Base-by-base conservation (phyloP, 2,797 vertebrate genomes). In the Bradypodion ventrale region DNA sequence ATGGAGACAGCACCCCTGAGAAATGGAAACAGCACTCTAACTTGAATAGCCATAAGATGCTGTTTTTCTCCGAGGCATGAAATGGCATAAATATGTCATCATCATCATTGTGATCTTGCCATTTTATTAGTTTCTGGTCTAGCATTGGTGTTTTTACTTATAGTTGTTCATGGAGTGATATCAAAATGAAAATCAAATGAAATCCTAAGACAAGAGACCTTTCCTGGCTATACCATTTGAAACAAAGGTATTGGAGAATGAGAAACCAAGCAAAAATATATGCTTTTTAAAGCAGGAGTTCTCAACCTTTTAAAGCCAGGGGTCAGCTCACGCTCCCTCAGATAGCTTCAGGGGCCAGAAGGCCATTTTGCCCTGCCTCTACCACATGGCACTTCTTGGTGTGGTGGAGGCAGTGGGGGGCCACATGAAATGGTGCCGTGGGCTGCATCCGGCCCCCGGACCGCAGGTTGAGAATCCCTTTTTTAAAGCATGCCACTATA, bases 191-290 rank as follows among this genome's bases (percentile, higher is more conserved):
- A 82, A 88, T 85, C 37, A 59, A 65, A 88, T 85, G 19, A 40
- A 72, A 78, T 88, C 35, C 66, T 85, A 75, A 9, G 16, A 87
- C 63, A 46, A 9, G 68, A 88, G 83, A 75, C 75, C 79, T 88
- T 91, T 88, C 8, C 16, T 91, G 86, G 80, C 76, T n/a, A 37
- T 37, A 66, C 29, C 80, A 65, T 84, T 83, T 40, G 63, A 87
- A 84, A 87, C 13, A n/a, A 86, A 90, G 90, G 66, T 46, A 79
- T 87, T 86, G 69, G 78, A 7, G 65, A 84, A 87, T 86, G 35
- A 46, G 52, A 44, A 76, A 68, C 29, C 63, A 35, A 76, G 10
- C 63, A 68, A 68, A 68, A 52, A 9, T 10, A 15, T 16, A 66
- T 80, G 15, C 10, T 25, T 80, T 68, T 69, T 37, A 8, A n/a